A percentile compares a stretch with the other conserved stretches of the same genome.
Evolutionary conservation across 1,140 invertebrate species (phyloP).

Genomic region (Drusus annulatus): DNA sequence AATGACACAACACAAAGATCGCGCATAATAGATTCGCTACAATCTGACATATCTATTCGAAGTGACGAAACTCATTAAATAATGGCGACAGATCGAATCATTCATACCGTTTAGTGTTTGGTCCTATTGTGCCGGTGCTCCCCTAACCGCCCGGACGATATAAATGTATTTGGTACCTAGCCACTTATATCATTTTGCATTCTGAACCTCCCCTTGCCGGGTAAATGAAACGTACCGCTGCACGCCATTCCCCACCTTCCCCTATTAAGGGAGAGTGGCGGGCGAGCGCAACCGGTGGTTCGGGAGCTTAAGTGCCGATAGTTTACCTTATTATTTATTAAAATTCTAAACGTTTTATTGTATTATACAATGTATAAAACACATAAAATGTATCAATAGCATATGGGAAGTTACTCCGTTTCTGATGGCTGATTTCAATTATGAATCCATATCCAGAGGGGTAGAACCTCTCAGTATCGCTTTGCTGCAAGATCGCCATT

Average conservation of each 20-base stretch:
- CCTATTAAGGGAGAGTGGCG: constrained; percentile 16
- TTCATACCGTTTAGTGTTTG: constrained; percentile 40
- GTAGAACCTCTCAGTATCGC: too few relatives aligned
- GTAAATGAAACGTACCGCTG: constrained; percentile 49
- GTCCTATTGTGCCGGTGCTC: constrained; percentile 44
- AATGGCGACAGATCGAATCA: constrained; percentile 52
- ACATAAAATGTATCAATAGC: too few relatives aligned
- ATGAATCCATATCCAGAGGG: too few relatives aligned
- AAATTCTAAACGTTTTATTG: too few relatives aligned
- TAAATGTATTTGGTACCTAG: constrained; percentile 57
- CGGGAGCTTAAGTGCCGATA: too few relatives aligned
- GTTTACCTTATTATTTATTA: too few relatives aligned
- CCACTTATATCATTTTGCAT: constrained; percentile 58
- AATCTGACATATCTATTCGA: constrained; percentile 37
- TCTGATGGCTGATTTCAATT: too few relatives aligned
- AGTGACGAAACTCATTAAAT: constrained; percentile 55
- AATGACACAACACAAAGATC: constrained; percentile 2
- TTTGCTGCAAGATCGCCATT: too few relatives aligned
- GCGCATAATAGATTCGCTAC: constrained; percentile 38
- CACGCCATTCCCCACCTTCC: constrained; percentile 44
- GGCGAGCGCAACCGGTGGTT: background rate
- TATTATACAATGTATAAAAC: too few relatives aligned
- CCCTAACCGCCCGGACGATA: constrained; percentile 47
- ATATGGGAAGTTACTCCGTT: too few relatives aligned
- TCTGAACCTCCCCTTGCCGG: constrained; percentile 44